These are phyloP conservation scores for Leucozona laternaria DNA, from an alignment of 2,888 invertebrate species.

Conservation along the genomic window DNA sequence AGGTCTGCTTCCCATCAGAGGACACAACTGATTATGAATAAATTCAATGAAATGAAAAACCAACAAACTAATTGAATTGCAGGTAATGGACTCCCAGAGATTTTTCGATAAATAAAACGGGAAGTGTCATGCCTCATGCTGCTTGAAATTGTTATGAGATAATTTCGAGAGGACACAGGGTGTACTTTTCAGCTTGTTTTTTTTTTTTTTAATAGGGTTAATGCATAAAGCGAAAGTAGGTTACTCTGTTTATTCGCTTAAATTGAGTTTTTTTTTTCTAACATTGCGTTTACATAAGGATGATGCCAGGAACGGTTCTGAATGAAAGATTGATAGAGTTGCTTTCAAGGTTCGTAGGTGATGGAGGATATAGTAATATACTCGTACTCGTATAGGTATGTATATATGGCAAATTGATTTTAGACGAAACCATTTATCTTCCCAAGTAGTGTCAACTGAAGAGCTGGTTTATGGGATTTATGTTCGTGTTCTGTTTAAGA, in stretches of 20 bases:
- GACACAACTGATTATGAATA: slow-evolving; percentile 60
- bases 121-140: slow-evolving; percentile 61
- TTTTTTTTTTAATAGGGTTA: slow-evolving; percentile 34
- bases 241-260: slow-evolving; percentile 27
- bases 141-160: slow-evolving; percentile 57
- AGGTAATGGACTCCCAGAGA: slow-evolving; percentile 70
- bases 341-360: background rate
- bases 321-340: slow-evolving; percentile 62
- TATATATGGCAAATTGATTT: slow-evolving; percentile 69
- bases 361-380: background rate
- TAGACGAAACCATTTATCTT: slow-evolving; percentile 69
- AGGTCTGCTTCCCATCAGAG: background rate
- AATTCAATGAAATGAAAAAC: slow-evolving; percentile 70
- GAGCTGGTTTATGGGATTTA: slow-evolving; percentile 17
- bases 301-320: slow-evolving; percentile 29
- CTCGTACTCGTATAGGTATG: too few species aligned
- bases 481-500: background rate
- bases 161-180: slow-evolving; percentile 43
- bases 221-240: slow-evolving; percentile 25
- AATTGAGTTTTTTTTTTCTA: slow-evolving; percentile 45
- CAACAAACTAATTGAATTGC: slow-evolving; percentile 69
- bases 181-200: slow-evolving; percentile 3
- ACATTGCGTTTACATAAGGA: slow-evolving; percentile 1
- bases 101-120: slow-evolving; percentile 57
- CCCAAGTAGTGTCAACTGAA: slow-evolving; percentile 21